Evolutionary conservation across 2,888 invertebrate genomes (phyloP).

Genomic region (Chrysopilus asiliformis): DNA sequence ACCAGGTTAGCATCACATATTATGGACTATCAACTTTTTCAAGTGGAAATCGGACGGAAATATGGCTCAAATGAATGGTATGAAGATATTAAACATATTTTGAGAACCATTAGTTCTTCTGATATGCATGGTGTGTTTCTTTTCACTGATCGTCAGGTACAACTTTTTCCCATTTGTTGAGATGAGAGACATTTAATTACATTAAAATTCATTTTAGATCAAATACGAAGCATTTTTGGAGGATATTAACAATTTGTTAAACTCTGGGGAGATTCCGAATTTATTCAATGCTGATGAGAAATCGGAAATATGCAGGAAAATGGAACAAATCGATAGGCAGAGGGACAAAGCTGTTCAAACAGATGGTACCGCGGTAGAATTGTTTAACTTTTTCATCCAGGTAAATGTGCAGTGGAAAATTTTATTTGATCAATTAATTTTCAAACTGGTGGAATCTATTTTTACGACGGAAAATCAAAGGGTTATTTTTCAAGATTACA

Average conservation of each 20-base stretch:
- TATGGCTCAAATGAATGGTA: slow-evolving; percentile 80
- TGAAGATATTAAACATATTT: slow-evolving; percentile 74
- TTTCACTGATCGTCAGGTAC: slow-evolving; percentile 78
- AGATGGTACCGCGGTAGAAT: slow-evolving; percentile 78
- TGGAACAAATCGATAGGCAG: slow-evolving; percentile 80
- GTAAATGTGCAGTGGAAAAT: slow-evolving; percentile 20
- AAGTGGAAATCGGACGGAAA: slow-evolving; percentile 82
- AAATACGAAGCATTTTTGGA: slow-evolving; percentile 89
- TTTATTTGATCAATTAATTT: no score
- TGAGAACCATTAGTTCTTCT: slow-evolving; percentile 66
- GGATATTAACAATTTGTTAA: slow-evolving; percentile 83
- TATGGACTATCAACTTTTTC: slow-evolving; percentile 80
- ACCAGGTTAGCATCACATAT: slow-evolving; percentile 85
- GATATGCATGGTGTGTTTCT: slow-evolving; percentile 82
- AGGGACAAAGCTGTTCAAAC: slow-evolving; percentile 77
- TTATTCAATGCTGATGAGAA: slow-evolving; percentile 76
- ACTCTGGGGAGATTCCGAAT: slow-evolving; percentile 89
- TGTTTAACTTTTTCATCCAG: slow-evolving; percentile 78
- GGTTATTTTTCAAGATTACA: no score
- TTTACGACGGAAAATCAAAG: no score
- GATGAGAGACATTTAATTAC: neutral
- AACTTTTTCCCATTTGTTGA: slow-evolving; percentile 4
- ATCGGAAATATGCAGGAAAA: slow-evolving; percentile 82
- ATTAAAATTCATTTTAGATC: slow-evolving; percentile 37
- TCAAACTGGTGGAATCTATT: no score